phyloP scores from a whole-genome alignment of 1,140 invertebrate species.

The Neodiprion virginianus region DNA sequence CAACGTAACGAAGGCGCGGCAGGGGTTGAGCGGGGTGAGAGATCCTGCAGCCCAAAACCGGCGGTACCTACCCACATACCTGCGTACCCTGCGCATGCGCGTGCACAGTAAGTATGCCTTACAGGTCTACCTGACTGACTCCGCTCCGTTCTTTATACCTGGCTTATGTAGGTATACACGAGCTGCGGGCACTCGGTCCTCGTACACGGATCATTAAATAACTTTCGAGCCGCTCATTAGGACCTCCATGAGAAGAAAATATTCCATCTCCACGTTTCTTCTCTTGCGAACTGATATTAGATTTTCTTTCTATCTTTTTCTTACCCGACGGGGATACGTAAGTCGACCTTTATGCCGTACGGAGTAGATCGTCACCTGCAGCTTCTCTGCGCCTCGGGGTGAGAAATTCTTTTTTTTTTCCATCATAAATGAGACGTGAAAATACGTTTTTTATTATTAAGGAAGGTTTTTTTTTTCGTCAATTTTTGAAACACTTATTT shows the following conservation, averaged over 20 bases:
- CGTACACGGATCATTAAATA: conserved; percentile 7
- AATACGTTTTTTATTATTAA: no score
- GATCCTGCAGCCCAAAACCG: conserved; percentile 40
- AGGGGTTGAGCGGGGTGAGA: conserved; percentile 23
- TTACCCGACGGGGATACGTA: no score
- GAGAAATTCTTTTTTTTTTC: no score
- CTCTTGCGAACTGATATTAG: no score
- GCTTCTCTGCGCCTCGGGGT: no score
- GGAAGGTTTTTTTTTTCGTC: no score
- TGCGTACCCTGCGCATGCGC: neutral
- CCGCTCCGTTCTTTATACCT: neutral
- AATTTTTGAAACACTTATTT: no score
- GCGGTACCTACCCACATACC: neutral
- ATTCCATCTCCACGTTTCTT: neutral
- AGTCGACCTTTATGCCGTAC: no score
- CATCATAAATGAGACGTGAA: no score
- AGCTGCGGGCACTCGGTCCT: neutral
- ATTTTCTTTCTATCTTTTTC: no score
- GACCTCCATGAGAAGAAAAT: conserved; percentile 7
- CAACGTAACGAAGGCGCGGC: neutral
- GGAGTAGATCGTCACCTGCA: no score
- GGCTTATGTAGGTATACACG: neutral
- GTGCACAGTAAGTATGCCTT: neutral
- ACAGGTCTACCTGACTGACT: neutral
- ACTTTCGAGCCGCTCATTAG: conserved; percentile 6